Conservation (phyloP, 1,140 invertebrate genomes). For the Caenorhabditis tropicalis region DNA sequence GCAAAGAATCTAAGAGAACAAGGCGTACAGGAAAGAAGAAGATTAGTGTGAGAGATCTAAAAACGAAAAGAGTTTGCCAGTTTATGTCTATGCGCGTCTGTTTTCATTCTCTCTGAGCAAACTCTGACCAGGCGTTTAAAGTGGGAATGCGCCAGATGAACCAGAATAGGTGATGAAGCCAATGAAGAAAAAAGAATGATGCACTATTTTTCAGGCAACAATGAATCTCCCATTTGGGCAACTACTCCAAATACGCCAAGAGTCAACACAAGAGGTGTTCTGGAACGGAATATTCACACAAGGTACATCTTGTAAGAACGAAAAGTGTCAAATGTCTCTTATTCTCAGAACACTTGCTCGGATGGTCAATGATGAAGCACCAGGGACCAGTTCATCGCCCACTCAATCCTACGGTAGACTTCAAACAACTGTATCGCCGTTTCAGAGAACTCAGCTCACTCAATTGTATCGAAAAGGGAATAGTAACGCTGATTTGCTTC, state of each 20-base stretch:
- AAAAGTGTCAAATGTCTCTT: neutral
- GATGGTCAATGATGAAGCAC: constrained; percentile 14
- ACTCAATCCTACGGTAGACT: constrained; percentile 6
- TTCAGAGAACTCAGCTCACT: neutral
- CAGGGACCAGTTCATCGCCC: neutral
- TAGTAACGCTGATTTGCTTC: neutral
- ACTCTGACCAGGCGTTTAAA: neutral
- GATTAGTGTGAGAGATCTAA: constrained; percentile 33
- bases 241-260: constrained; percentile 14
- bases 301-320: neutral
- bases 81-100: neutral
- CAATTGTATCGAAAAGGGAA: neutral
- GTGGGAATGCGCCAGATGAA: constrained; percentile 22
- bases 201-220: constrained; percentile 34
- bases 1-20: constrained; percentile 17
- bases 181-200: neutral
- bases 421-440: constrained; percentile 11
- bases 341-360: constrained; percentile 3
- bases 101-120: neutral
- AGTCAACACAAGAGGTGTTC: neutral
- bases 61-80: constrained; percentile 3
- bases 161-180: constrained; percentile 36
- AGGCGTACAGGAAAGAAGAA: constrained; percentile 24
- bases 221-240: neutral
- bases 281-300: constrained; percentile 11